Conservation (phyloP, 2,797 vertebrate genomes). For the Betta splendens region DNA sequence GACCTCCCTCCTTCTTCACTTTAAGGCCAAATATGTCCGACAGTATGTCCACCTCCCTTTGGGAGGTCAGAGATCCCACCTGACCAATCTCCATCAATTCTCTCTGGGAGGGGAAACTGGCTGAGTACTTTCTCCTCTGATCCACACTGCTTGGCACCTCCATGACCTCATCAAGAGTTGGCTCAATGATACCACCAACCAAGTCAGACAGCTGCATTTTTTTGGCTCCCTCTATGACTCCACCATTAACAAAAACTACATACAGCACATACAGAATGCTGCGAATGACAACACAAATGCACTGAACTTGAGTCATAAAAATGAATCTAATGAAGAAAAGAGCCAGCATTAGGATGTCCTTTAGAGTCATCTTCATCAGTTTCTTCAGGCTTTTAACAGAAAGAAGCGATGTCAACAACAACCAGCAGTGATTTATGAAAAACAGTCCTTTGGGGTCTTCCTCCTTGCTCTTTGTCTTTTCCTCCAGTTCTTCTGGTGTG, state of each 20-base stretch:
- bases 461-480: constrained; percentile 67
- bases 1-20: constrained; percentile 89
- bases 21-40: constrained; percentile 94
- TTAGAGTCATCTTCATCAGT: constrained; percentile 88
- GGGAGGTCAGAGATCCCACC: constrained; percentile 74
- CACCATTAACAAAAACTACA: constrained; percentile 85
- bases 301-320: constrained; percentile 73
- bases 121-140: constrained; percentile 43
- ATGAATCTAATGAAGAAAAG: constrained; percentile 79
- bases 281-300: constrained; percentile 70
- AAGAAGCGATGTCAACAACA: constrained; percentile 79
- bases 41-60: constrained; percentile 84
- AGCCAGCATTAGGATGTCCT: constrained; percentile 79
- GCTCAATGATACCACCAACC: constrained; percentile 89
- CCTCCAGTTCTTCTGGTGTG: constrained; percentile 72
- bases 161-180: constrained; percentile 91
- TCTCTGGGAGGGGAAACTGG: constrained; percentile 74
- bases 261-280: constrained; percentile 84
- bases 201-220: constrained; percentile 87
- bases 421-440: constrained; percentile 77
- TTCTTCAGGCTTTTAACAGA: constrained; percentile 87
- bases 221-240: constrained; percentile 91
- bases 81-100: constrained; percentile 73
- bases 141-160: constrained; percentile 78
- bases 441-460: constrained; percentile 73